phyloP scores from a whole-genome alignment of 2,113 vertebrate species.

The Glareola pratincola region DNA sequence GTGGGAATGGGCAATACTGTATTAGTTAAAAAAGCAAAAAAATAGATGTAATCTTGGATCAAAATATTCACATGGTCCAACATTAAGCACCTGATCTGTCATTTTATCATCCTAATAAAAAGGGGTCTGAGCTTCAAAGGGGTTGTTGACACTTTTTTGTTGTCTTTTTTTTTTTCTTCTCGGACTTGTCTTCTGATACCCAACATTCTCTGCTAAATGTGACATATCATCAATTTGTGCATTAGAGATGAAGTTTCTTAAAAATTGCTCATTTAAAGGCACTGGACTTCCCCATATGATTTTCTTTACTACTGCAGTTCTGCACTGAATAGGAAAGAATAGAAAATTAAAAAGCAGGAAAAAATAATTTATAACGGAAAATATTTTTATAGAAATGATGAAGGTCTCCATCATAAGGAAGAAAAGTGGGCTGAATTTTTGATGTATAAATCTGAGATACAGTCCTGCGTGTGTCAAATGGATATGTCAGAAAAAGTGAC shows the following conservation, averaged over 20 bases:
- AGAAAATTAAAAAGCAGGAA: not conserved
- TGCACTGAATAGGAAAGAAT: not conserved
- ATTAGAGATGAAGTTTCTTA: not conserved
- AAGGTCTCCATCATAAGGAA: not conserved
- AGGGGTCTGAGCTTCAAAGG: constrained; percentile 8
- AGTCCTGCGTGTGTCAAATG: constrained; percentile 49
- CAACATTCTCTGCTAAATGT: not conserved
- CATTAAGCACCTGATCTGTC: not conserved
- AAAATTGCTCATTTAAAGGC: constrained; percentile 32
- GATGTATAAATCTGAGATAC: constrained; percentile 33
- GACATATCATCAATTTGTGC: not conserved
- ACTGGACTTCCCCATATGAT: not conserved
- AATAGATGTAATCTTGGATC: not conserved
- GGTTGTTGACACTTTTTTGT: constrained; percentile 12
- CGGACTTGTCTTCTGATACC: not conserved
- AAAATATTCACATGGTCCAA: constrained; percentile 10
- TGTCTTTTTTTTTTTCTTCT: constrained; percentile 6
- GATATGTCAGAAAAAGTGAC: constrained; percentile 58
- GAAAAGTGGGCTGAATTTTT: constrained; percentile 34
- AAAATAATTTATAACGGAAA: not conserved
- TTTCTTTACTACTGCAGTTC: not conserved
- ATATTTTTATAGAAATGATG: constrained; percentile 27
- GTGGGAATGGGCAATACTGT: not conserved
- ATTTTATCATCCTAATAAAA: constrained; percentile 23
- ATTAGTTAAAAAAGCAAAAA: not conserved